Evolutionary conservation across 2,888 invertebrate species (phyloP).

Genomic region (Monopis laevigella): DNA sequence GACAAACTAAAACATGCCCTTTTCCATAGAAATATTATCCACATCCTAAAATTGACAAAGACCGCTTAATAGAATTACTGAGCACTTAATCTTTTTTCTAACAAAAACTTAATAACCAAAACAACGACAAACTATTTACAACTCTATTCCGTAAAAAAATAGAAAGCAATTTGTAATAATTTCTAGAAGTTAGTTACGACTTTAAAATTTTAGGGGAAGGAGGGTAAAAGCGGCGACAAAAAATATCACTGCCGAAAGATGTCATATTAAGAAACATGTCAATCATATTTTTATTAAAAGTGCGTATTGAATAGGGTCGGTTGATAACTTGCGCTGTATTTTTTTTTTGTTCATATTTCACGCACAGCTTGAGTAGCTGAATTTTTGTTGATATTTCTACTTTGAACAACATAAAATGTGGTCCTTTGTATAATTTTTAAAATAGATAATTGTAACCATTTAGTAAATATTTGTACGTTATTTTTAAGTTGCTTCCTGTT

Average conservation of each 20-base stretch:
- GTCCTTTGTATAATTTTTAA: no score
- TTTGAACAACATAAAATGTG: neutral
- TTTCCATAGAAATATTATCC: constrained; percentile 61
- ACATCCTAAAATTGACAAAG: constrained; percentile 62
- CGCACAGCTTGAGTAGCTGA: constrained; percentile 48
- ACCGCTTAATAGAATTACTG: constrained; percentile 62
- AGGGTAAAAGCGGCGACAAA: constrained; percentile 49
- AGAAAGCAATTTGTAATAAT: neutral
- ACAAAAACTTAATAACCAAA: neutral
- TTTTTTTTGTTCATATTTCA: constrained; percentile 56
- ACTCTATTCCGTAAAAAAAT: neutral
- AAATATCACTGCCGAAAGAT: constrained; percentile 65
- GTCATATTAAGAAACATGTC: constrained; percentile 68
- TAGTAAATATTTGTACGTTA: no score
- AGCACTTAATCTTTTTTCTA: constrained; percentile 56
- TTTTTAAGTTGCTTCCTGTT: no score
- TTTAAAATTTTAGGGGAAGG: neutral
- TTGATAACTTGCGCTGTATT: constrained; percentile 58
- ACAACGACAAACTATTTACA: neutral
- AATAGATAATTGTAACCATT: no score
- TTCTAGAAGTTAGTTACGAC: neutral
- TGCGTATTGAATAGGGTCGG: constrained; percentile 45
- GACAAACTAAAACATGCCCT: constrained; percentile 46
- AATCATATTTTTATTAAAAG: constrained; percentile 65
- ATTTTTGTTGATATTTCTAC: constrained; percentile 29